phyloP scores from a whole-genome alignment of 2,797 vertebrate genomes.

The Lepus oiostolus region DNA sequence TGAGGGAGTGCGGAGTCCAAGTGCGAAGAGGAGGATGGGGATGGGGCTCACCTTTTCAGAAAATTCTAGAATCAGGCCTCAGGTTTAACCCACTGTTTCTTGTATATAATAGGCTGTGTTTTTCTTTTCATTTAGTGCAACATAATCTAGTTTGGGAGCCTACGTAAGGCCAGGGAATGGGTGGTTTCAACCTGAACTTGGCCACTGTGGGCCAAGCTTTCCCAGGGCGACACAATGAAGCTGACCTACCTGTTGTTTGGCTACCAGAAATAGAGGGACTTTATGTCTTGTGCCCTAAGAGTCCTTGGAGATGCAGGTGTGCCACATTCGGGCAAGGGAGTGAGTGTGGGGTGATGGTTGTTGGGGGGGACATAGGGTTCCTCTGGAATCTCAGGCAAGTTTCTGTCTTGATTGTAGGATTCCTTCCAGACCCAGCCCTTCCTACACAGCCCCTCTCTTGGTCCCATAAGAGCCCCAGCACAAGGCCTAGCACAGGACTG shows the following conservation, averaged over 20 bases:
- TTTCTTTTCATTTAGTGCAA: slow-evolving; percentile 31
- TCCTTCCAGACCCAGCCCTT: background rate
- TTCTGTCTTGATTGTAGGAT: background rate
- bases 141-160: background rate
- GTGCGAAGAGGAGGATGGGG: background rate
- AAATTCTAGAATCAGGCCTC: background rate
- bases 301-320: background rate
- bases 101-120: background rate
- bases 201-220: background rate
- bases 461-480: background rate
- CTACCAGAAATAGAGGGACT: slow-evolving; percentile 6
- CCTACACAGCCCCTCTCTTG: background rate
- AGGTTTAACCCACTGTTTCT: background rate
- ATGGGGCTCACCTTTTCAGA: background rate
- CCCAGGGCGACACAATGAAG: background rate
- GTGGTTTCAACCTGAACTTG: background rate
- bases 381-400: background rate
- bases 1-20: background rate
- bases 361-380: background rate
- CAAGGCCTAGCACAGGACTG: background rate
- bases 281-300: background rate
- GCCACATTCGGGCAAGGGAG: background rate
- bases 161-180: background rate
- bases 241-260: background rate
- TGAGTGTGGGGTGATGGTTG: background rate